These are phyloP conservation scores for Haemorhous mexicanus DNA, from an alignment of 2,113 vertebrate species.

Conservation along the genomic window DNA sequence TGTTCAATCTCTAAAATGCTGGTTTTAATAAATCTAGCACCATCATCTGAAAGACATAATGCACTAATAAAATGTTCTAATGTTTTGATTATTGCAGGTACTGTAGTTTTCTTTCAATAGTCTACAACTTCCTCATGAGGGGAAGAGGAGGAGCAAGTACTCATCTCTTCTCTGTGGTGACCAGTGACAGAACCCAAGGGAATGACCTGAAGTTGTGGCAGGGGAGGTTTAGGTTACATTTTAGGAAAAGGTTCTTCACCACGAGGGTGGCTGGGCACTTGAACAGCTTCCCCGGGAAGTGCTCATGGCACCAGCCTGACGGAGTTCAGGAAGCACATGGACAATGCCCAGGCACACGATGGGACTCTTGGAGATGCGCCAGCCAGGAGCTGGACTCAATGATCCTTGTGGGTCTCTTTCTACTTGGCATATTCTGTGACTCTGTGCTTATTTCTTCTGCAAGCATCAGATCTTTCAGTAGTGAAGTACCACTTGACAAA, in stretches of 20 bases:
- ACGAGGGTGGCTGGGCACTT: background rate
- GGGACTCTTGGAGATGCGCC: too few relatives aligned
- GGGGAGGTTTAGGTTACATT: background rate
- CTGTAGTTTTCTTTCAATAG: background rate
- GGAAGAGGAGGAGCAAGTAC: background rate
- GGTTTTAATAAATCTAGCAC: background rate
- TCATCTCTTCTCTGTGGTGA: background rate
- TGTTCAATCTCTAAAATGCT: background rate
- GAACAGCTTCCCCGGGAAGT: background rate
- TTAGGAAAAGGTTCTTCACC: background rate
- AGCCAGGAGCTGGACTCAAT: background rate
- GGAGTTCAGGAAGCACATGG: background rate
- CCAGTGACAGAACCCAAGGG: background rate
- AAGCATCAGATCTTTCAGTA: background rate
- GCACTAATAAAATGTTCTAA: background rate
- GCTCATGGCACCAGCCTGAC: background rate
- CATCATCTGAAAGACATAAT: background rate
- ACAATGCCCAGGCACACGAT: rapidly evolving
- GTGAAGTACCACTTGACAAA: background rate
- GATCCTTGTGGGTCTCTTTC: background rate
- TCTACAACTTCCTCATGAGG: background rate
- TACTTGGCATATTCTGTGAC: background rate
- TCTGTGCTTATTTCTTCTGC: background rate
- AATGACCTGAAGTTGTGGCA: background rate
- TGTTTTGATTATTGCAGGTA: background rate